Base-by-base conservation (phyloP, 2,888 invertebrate genomes). In the Clanis bilineata region DNA sequence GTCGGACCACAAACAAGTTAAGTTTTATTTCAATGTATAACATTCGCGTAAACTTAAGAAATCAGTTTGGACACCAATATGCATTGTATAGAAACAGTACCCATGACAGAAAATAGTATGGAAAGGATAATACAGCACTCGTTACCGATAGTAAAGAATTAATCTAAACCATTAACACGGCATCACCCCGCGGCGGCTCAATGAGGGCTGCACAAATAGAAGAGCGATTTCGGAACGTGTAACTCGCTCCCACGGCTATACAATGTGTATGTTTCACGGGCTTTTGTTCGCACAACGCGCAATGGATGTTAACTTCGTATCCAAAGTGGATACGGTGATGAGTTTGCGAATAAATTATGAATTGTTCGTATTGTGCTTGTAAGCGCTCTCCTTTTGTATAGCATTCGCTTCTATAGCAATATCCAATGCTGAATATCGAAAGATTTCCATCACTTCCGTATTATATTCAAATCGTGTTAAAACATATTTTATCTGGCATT, bases 291-390 rank as follows among this genome's bases (percentile, higher is more conserved):
- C 45, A 54, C 59, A 73, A 55, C 66, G 62, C 64, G 72, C 70
- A 71, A 74, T 82, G 80, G 76, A 38, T 76, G 76, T 80, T 78
- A 80, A 81, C 78, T 78, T 75, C 69, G 64, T 68, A 70, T 63
- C 79, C 77, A 81, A 80, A 78, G 83, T 79, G 64, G 70, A 69
- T 73, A 72, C 66, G 66, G 69, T 75, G 77, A 82, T 81, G 82
- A 85, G 82, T 80, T 80, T 71, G 74, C 72, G 77, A 74, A 80
- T 83, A 80, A 80, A 81, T 85, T 85, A 81, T 79, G 77, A 79
- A 79, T 74, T 62, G 69, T 67, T 69, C 69, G 67, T 67, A 66
- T 64, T 69, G 64, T 56, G 25, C 39, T 25, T 39, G 39, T 43
- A 56, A 41, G 38, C 18, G 39, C 9, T 18, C 22, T 22, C 41